phyloP scores from a whole-genome alignment of 1,140 invertebrate genomes.

The Centruroides vittatus region DNA sequence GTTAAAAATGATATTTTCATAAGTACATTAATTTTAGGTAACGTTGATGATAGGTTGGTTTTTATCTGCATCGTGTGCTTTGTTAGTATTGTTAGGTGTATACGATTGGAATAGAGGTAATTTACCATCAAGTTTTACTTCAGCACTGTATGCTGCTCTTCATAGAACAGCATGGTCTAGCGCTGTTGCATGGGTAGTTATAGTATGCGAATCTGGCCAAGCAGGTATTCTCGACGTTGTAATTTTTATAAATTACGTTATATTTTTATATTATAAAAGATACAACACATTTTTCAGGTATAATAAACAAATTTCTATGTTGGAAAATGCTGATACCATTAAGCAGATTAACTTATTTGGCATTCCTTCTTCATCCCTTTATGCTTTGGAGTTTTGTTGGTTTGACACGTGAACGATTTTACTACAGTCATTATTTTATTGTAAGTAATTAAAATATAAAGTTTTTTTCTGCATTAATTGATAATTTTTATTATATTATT shows the following conservation, averaged over 20 bases:
- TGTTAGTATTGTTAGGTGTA: constrained; percentile 10
- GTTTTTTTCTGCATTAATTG: no score
- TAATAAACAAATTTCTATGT: neutral
- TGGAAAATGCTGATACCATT: neutral
- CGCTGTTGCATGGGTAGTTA: constrained; percentile 33
- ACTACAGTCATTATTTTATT: neutral
- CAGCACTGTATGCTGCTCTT: constrained; percentile 37
- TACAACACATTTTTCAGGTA: neutral
- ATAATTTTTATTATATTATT: no score
- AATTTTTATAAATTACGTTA: no score
- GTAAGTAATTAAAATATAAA: neutral
- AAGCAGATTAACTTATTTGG: neutral
- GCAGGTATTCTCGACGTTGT: constrained; percentile 5
- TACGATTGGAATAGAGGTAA: constrained; percentile 16
- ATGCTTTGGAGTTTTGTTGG: neutral
- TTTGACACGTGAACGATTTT: neutral
- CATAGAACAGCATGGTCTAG: constrained; percentile 28
- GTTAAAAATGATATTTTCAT: no score
- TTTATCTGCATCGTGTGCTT: no score
- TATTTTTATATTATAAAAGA: no score
- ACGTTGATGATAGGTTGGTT: no score
- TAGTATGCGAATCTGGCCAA: constrained; percentile 27
- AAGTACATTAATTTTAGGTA: no score
- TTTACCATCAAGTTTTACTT: constrained; percentile 1
- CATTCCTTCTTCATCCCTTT: neutral